Evolutionary conservation across 2,888 invertebrate genomes (phyloP).

Genomic region (Morpho deidamia): DNA sequence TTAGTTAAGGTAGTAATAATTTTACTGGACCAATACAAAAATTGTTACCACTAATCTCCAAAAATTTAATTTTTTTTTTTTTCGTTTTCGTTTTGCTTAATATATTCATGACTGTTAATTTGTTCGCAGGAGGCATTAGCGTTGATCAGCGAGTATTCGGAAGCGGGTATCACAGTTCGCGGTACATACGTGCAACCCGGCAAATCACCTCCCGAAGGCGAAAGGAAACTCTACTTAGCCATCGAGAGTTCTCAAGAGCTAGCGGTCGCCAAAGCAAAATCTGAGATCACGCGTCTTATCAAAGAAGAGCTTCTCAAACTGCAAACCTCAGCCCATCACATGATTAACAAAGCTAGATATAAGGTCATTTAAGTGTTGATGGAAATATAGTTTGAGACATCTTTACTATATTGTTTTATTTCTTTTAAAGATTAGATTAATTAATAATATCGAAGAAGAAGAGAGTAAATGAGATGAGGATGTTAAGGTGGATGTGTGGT

Average conservation of each 20-base stretch:
- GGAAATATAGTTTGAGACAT: conserved; percentile 29
- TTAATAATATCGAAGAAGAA: no score
- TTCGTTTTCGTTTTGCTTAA: no score
- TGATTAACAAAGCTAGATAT: conserved; percentile 94
- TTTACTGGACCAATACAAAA: no score
- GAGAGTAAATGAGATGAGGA: no score
- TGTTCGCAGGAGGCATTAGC: conserved; percentile 91
- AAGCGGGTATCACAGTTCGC: conserved; percentile 98
- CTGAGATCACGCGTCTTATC: conserved; percentile 97
- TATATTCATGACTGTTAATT: background rate
- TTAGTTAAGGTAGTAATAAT: no score
- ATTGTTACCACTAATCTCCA: no score
- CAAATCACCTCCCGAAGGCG: conserved; percentile 93
- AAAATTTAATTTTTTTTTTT: no score
- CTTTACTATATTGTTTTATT: conserved; percentile 19
- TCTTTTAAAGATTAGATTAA: background rate
- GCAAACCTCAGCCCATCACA: conserved; percentile 90
- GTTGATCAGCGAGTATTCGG: conserved; percentile 98
- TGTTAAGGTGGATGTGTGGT: no score
- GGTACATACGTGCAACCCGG: conserved; percentile 97
- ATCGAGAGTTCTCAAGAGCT: conserved; percentile 98
- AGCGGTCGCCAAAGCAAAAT: conserved; percentile 96
- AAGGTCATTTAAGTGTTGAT: conserved; percentile 86
- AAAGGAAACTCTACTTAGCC: conserved; percentile 97
- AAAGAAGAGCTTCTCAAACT: conserved; percentile 98